These are phyloP conservation scores for Pomacea maculata DNA, from an alignment of 1,140 invertebrate species.

Conservation along the genomic window DNA sequence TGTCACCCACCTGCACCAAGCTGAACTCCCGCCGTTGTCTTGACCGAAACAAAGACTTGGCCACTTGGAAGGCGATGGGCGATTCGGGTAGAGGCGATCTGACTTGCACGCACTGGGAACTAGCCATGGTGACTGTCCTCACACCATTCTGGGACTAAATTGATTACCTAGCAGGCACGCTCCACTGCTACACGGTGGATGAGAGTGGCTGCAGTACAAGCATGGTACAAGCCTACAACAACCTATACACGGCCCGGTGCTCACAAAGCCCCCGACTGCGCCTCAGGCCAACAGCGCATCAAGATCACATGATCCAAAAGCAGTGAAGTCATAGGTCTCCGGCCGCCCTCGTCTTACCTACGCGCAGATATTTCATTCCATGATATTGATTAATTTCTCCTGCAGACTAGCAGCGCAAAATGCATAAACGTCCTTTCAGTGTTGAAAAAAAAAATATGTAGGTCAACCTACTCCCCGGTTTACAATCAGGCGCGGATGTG, in stretches of 20 bases:
- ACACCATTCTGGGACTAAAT: slow-evolving; percentile 8
- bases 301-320: slow-evolving; percentile 22
- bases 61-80: background rate
- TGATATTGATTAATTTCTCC: slow-evolving; percentile 17
- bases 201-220: slow-evolving; percentile 2
- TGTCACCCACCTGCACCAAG: slow-evolving; percentile 13
- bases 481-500: too few relatives aligned
- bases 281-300: slow-evolving; percentile 1
- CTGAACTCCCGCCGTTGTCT: background rate
- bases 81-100: background rate
- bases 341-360: background rate
- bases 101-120: slow-evolving; percentile 6
- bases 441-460: too few relatives aligned
- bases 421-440: too few relatives aligned
- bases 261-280: slow-evolving; percentile 4
- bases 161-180: slow-evolving; percentile 10
- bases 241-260: background rate
- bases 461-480: too few relatives aligned
- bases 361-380: slow-evolving; percentile 21
- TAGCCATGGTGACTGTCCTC: slow-evolving; percentile 10
- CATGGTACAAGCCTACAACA: slow-evolving; percentile 2
- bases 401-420: too few relatives aligned
- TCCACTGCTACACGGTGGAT: background rate
- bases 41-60: slow-evolving; percentile 4
- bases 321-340: slow-evolving; percentile 9